phyloP scores from a whole-genome alignment of 2,888 invertebrate species.

The Ditula angustiorana region DNA sequence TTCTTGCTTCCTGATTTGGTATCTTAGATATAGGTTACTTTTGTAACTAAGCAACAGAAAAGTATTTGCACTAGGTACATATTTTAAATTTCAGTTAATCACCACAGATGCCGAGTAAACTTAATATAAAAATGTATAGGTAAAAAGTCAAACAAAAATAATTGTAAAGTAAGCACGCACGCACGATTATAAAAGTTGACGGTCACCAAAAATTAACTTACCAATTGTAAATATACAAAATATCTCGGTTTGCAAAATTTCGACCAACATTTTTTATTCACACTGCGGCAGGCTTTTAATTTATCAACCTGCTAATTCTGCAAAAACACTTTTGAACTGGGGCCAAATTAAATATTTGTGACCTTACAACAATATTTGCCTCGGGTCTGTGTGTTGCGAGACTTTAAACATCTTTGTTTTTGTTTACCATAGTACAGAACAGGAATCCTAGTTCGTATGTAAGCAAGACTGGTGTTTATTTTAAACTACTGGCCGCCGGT shows the following conservation, averaged over 20 bases:
- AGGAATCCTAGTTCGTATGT: slow-evolving; percentile 6
- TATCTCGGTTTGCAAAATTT: not conserved
- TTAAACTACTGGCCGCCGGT: slow-evolving; percentile 11
- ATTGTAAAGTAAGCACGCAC: not conserved
- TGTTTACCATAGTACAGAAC: slow-evolving; percentile 9
- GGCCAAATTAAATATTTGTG: slow-evolving; percentile 28
- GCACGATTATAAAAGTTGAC: not conserved
- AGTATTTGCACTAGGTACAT: not conserved
- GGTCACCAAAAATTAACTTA: not conserved
- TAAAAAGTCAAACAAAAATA: not conserved
- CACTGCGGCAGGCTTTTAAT: not conserved
- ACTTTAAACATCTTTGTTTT: slow-evolving; percentile 35
- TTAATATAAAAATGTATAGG: not conserved
- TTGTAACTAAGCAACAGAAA: not conserved
- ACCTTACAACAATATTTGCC: slow-evolving; percentile 29
- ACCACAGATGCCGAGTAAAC: too few species aligned
- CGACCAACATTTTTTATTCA: not conserved
- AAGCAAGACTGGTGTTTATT: slow-evolving; percentile 28
- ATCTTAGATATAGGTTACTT: not conserved
- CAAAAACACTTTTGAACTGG: slow-evolving; percentile 15
- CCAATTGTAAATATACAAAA: not conserved
- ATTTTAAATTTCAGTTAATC: too few species aligned
- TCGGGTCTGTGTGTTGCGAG: slow-evolving; percentile 15
- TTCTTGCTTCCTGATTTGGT: slow-evolving; percentile 9
- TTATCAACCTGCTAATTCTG: slow-evolving; percentile 12